Evolutionary conservation across 30 jellyfish, hydroid and myxozoan species (phyloP).

Genomic region (Aurelia coerulea): DNA sequence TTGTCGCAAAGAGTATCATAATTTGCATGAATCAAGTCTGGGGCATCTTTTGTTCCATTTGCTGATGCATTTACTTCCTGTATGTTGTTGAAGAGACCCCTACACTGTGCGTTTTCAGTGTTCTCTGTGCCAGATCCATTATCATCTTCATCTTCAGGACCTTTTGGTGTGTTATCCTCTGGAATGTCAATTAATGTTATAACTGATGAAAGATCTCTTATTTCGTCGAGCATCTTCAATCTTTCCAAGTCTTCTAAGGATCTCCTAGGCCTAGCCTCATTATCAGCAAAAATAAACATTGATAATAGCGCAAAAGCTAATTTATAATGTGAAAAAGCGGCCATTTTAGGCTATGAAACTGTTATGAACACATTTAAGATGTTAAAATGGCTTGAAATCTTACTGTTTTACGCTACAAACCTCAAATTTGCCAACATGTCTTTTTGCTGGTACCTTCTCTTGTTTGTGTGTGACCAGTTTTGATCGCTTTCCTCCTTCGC

Average conservation of each 20-base stretch:
- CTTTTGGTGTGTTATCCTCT: constrained; percentile 68
- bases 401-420: no score
- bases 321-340: no score
- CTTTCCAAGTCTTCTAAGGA: constrained; percentile 3
- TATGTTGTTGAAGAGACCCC: constrained; percentile 14
- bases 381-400: no score
- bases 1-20: constrained; percentile 48
- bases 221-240: constrained; percentile 14
- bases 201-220: constrained; percentile 32
- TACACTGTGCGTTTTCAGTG: not conserved
- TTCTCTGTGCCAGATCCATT: constrained; percentile 39
- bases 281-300: not conserved
- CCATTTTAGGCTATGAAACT: no score
- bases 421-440: no score
- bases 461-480: no score
- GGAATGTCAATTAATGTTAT: constrained; percentile 39
- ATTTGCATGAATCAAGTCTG: constrained; percentile 55
- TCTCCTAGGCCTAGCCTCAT: constrained; percentile 29
- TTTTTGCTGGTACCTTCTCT: no score
- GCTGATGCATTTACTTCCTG: constrained; percentile 30
- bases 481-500: no score
- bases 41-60: constrained; percentile 15
- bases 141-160: constrained; percentile 71
- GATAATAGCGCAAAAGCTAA: not conserved
- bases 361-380: no score